phyloP scores from a whole-genome alignment of 2,113 vertebrate genomes.

The Ursus arctos region DNA sequence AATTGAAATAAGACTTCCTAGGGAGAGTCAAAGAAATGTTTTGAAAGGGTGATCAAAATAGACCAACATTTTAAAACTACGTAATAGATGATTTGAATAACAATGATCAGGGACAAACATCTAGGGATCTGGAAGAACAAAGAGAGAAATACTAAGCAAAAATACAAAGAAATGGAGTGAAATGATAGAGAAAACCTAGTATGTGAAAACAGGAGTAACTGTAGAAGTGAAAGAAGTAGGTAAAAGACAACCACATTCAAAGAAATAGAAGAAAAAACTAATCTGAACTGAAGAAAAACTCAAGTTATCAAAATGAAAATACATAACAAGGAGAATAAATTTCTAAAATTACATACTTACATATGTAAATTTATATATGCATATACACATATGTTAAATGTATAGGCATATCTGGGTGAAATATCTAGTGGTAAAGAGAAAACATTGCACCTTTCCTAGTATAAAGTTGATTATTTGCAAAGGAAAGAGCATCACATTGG shows the following conservation, averaged over 20 bases:
- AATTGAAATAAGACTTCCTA: neutral
- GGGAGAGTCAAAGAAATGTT: neutral
- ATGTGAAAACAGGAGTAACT: neutral
- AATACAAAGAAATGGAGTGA: neutral
- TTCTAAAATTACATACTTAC: neutral
- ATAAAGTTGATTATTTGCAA: slow-evolving; percentile 4
- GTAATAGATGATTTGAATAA: neutral
- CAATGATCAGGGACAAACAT: neutral
- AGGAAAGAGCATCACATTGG: neutral
- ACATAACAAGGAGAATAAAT: neutral
- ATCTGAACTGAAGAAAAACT: neutral
- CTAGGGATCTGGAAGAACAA: neutral
- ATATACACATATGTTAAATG: neutral
- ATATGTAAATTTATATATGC: neutral
- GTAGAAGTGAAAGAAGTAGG: neutral
- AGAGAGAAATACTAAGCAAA: neutral
- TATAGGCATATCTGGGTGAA: neutral
- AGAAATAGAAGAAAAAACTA: slow-evolving; percentile 1
- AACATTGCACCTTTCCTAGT: neutral
- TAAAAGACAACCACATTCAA: neutral
- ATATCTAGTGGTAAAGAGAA: neutral
- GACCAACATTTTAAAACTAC: neutral
- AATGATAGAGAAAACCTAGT: neutral
- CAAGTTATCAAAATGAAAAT: neutral
- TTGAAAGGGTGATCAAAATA: neutral